Conservation (phyloP, 2,888 invertebrate genomes). For the Nysson spinosus region DNA sequence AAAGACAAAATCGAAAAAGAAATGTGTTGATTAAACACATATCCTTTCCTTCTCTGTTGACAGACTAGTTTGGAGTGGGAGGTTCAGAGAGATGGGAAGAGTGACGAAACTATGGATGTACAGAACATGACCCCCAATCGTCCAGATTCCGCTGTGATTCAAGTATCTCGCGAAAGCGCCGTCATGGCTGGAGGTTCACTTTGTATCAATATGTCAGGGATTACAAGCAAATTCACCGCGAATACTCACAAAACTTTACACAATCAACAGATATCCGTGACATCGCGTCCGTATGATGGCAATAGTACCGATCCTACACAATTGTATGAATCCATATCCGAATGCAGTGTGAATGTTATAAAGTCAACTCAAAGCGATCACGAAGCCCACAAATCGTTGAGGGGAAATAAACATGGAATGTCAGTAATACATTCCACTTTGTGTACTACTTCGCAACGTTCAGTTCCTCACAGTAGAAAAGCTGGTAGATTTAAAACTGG, state of each 20-base stretch:
- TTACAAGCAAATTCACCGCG: constrained; percentile 34
- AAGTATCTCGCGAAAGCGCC: constrained; percentile 66
- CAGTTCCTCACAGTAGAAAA: constrained; percentile 76
- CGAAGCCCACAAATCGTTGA: constrained; percentile 29
- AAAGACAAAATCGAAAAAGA: constrained; percentile 63
- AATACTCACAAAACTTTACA: constrained; percentile 31
- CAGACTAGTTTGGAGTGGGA: constrained; percentile 80
- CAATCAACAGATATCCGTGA: constrained; percentile 29
- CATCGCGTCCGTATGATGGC: constrained; percentile 27
- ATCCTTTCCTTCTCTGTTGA: constrained; percentile 85
- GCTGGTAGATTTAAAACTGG: constrained; percentile 83
- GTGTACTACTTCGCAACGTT: constrained; percentile 52
- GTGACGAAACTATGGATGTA: constrained; percentile 75
- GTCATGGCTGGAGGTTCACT: constrained; percentile 68
- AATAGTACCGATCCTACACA: constrained; percentile 15
- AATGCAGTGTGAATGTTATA: constrained; percentile 24
- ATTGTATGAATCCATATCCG: constrained; percentile 26
- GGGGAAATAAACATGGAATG: constrained; percentile 60
- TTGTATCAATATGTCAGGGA: constrained; percentile 63
- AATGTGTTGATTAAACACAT: constrained; percentile 73
- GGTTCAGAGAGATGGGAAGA: constrained; percentile 76
- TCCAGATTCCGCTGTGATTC: constrained; percentile 63
- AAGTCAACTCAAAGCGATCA: constrained; percentile 16
- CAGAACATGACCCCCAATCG: constrained; percentile 67
- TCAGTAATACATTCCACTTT: constrained; percentile 71